Evolutionary conservation across 2,888 invertebrate genomes (phyloP).

Genomic region (Hofmannophila pseudospretella): DNA sequence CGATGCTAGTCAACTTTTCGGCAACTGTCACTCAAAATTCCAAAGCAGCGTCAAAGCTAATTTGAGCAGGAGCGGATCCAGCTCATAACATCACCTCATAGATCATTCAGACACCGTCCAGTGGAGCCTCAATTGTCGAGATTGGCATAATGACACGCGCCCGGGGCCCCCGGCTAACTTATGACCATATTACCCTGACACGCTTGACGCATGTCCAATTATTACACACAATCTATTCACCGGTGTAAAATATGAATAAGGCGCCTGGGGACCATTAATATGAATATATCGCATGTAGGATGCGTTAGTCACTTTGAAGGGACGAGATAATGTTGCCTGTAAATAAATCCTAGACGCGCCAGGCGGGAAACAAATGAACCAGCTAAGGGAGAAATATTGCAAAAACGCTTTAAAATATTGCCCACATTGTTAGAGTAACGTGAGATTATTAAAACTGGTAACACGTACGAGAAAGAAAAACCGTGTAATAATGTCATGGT

Average conservation of each 20-base stretch:
- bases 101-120: slow-evolving; percentile 47
- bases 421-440: slow-evolving; percentile 52
- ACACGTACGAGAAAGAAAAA: no score
- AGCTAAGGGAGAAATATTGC: slow-evolving; percentile 62
- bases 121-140: slow-evolving; percentile 54
- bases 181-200: slow-evolving; percentile 70
- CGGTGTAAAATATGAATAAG: slow-evolving; percentile 69
- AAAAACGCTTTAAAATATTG: slow-evolving; percentile 61
- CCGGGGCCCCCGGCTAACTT: slow-evolving; percentile 58
- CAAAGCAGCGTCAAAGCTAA: slow-evolving; percentile 21
- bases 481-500: no score
- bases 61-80: slow-evolving; percentile 47
- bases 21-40: background rate
- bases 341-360: slow-evolving; percentile 61
- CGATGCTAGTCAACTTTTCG: background rate
- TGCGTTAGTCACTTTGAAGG: slow-evolving; percentile 59
- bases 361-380: slow-evolving; percentile 59
- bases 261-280: slow-evolving; percentile 52
- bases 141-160: slow-evolving; percentile 70
- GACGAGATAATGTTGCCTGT: slow-evolving; percentile 66
- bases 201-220: slow-evolving; percentile 73
- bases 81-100: slow-evolving; percentile 58
- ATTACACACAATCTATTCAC: slow-evolving; percentile 68
- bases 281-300: slow-evolving; percentile 42
- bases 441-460: slow-evolving; percentile 22